Conservation (phyloP, 2,888 invertebrate species). For the Argyra leucocephala region DNA sequence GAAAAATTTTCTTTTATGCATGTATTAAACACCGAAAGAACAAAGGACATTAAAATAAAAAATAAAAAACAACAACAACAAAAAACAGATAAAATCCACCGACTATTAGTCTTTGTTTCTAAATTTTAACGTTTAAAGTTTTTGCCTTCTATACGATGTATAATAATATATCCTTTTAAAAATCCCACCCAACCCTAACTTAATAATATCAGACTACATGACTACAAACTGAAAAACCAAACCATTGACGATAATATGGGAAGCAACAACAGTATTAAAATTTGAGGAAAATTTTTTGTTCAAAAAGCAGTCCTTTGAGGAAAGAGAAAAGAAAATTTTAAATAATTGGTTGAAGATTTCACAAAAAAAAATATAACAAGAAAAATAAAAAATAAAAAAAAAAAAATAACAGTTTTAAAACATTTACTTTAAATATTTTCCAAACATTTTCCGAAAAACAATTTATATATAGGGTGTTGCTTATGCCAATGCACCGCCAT, state of each 20-base stretch:
- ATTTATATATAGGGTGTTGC: too few species aligned
- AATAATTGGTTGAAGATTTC: slow-evolving; percentile 1
- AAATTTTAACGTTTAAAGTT: not conserved
- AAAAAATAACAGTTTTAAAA: not conserved
- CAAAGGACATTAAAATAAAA: not conserved
- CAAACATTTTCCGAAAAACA: not conserved
- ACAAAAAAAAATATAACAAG: too few species aligned
- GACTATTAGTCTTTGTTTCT: too few species aligned
- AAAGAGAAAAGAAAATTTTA: not conserved
- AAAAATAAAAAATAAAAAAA: too few species aligned
- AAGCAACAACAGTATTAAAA: not conserved
- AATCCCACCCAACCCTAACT: not conserved
- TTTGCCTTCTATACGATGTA: not conserved
- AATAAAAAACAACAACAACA: not conserved
- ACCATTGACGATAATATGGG: not conserved
- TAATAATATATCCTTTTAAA: too few species aligned
- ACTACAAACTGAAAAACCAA: not conserved
- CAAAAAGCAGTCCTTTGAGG: not conserved
- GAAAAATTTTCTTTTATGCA: not conserved
- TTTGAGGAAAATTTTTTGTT: too few species aligned
- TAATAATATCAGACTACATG: not conserved
- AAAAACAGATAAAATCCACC: too few species aligned
- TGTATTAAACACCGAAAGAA: not conserved
- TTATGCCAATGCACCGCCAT: too few species aligned
- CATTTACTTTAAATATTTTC: not conserved